A percentile compares a stretch with the other conserved stretches of the same genome.
These are phyloP conservation scores for Catostylus mosaicus DNA, from an alignment of 30 jellyfish, hydroid and myxozoan species.

Conservation along the genomic window DNA sequence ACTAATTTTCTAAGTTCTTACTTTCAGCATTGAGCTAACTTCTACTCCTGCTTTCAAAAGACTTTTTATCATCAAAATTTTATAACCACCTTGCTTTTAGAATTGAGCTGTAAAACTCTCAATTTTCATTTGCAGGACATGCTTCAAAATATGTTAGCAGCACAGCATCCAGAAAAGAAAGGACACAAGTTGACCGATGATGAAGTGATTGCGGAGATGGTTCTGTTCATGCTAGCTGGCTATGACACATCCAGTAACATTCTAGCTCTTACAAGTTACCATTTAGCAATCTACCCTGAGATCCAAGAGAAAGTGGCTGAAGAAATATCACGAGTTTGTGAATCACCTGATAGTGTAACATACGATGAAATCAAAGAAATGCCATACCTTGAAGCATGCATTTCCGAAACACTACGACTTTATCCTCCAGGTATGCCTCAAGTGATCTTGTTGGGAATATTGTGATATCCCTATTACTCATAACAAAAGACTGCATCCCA, in stretches of 20 bases:
- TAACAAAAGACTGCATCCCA: too few species aligned
- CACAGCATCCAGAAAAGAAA: conserved; percentile 64
- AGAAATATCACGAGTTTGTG: conserved; percentile 40
- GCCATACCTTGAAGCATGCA: conserved; percentile 75
- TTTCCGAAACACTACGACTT: conserved; percentile 64
- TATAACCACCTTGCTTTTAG: too few species aligned
- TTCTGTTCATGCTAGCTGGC: conserved; percentile 66
- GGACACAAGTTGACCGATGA: conserved; percentile 66
- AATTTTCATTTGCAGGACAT: conserved; percentile 38
- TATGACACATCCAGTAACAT: conserved; percentile 64
- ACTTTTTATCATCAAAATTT: neutral
- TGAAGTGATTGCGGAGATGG: conserved; percentile 65
- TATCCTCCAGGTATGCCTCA: conserved; percentile 71
- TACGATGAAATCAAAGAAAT: conserved; percentile 54
- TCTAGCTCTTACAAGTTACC: conserved; percentile 43
- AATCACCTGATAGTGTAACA: conserved; percentile 30
- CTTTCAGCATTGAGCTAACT: neutral
- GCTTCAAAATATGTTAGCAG: conserved; percentile 61
- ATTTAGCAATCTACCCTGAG: conserved; percentile 62
- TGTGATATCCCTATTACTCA: too few species aligned
- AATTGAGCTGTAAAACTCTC: too few species aligned
- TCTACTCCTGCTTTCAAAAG: neutral
- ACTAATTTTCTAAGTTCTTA: neutral
- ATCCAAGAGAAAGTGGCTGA: conserved; percentile 60
- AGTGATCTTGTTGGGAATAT: too few species aligned